phyloP scores from a whole-genome alignment of 2,113 vertebrate genomes.

The Henicopernis longicauda region DNA sequence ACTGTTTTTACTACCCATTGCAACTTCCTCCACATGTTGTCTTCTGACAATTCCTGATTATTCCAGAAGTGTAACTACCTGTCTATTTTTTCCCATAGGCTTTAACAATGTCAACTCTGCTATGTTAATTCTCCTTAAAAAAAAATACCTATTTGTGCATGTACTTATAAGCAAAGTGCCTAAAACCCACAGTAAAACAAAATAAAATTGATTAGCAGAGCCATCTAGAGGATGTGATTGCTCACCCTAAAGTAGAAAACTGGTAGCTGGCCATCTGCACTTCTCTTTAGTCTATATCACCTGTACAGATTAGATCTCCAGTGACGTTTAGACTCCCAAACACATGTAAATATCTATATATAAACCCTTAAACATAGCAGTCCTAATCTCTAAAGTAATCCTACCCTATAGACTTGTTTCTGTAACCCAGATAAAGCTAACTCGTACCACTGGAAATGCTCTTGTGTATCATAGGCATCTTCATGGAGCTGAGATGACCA shows the following conservation, averaged over 20 bases:
- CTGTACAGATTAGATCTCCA: neutral
- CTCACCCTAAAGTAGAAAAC: neutral
- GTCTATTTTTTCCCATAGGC: neutral
- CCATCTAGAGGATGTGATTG: neutral
- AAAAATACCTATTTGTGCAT: neutral
- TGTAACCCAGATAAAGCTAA: neutral
- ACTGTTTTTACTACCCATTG: neutral
- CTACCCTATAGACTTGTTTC: neutral
- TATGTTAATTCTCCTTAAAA: neutral
- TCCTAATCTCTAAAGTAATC: neutral
- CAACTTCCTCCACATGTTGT: neutral
- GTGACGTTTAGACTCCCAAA: neutral
- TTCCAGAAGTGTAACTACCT: neutral
- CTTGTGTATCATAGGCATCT: neutral
- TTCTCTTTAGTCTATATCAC: neutral
- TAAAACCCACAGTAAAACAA: neutral
- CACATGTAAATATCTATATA: neutral
- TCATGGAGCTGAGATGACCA: neutral
- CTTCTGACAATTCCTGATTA: neutral
- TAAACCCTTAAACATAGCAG: neutral
- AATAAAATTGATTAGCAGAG: neutral
- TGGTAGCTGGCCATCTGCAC: neutral
- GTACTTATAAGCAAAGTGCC: neutral
- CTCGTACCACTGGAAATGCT: neutral
- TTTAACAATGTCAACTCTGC: neutral